Evolutionary conservation across 2,888 invertebrate species (phyloP).

Genomic region (Idaea biselata): DNA sequence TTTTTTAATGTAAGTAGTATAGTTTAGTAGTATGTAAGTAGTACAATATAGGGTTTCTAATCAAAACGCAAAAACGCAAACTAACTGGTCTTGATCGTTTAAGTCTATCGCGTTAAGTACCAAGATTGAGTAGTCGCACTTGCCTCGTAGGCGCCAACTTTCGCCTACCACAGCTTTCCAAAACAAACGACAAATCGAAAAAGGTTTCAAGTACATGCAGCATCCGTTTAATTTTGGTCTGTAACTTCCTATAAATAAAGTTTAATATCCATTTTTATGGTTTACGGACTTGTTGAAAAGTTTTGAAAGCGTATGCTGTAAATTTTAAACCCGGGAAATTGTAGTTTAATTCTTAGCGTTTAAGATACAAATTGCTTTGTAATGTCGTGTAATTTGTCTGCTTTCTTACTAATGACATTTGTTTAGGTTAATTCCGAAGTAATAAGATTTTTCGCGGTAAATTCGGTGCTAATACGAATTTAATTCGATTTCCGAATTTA

Average conservation of each 20-base stretch:
- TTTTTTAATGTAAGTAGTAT: too few species aligned
- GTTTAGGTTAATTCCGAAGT: conserved; percentile 45
- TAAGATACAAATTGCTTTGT: conserved; percentile 24
- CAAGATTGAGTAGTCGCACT: conserved; percentile 57
- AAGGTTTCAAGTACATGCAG: conserved; percentile 42
- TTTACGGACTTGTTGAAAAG: neutral
- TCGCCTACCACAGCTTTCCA: conserved; percentile 72
- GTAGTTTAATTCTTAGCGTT: conserved; percentile 14
- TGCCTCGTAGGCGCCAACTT: conserved; percentile 60
- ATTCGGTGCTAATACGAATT: conserved; percentile 51
- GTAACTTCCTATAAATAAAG: conserved; percentile 15
- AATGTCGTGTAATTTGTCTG: conserved; percentile 32
- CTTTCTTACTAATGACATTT: conserved; percentile 60
- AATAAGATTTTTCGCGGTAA: conserved; percentile 37
- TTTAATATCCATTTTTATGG: neutral
- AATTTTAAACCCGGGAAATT: conserved; percentile 8
- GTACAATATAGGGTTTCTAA: neutral
- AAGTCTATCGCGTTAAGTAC: conserved; percentile 42
- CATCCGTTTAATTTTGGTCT: conserved; percentile 16
- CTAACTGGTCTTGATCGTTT: conserved; percentile 23
- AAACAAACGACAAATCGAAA: conserved; percentile 51
- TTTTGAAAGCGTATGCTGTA: conserved; percentile 3
- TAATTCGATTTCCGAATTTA: conserved; percentile 42
- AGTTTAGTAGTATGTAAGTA: too few species aligned
- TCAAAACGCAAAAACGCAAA: conserved; percentile 10